A percentile compares a stretch with the other conserved stretches of the same genome.
phyloP scores from a whole-genome alignment of 2,888 invertebrate species.

The Drosophila anomelani region DNA sequence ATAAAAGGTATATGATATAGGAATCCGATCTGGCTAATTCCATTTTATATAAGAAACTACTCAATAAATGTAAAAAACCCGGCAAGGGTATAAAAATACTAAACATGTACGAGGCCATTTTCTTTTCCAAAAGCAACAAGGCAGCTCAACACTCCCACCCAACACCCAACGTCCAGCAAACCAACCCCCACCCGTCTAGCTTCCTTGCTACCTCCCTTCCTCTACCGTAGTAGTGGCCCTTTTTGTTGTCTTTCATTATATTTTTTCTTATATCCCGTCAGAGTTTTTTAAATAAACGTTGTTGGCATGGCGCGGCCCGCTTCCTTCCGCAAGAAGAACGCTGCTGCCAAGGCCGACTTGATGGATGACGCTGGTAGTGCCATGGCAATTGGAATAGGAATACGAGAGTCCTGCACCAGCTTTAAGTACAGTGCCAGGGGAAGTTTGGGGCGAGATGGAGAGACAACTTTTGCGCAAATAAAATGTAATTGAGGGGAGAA shows the following conservation, averaged over 20 bases:
- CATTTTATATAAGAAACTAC: no score
- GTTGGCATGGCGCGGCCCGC: slow-evolving; percentile 55
- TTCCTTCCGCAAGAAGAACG: slow-evolving; percentile 60
- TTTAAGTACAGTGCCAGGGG: slow-evolving; percentile 12
- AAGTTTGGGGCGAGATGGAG: slow-evolving; percentile 17
- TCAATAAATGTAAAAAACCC: no score
- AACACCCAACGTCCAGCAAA: slow-evolving; percentile 1
- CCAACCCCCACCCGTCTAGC: not conserved
- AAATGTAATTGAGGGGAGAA: slow-evolving; percentile 69
- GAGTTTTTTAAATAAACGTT: slow-evolving; percentile 51
- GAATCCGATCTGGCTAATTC: no score
- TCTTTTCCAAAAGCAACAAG: not conserved
- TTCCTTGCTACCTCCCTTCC: slow-evolving; percentile 6
- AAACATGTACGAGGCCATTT: not conserved
- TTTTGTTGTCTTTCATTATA: slow-evolving; percentile 43
- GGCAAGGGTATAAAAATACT: not conserved
- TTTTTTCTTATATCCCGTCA: slow-evolving; percentile 39
- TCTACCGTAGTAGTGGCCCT: slow-evolving; percentile 55
- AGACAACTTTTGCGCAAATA: slow-evolving; percentile 66
- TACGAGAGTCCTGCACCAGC: slow-evolving; percentile 47
- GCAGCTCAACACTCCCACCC: slow-evolving; percentile 1
- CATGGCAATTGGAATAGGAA: slow-evolving; percentile 37
- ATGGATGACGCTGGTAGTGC: slow-evolving; percentile 49
- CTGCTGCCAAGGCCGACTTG: slow-evolving; percentile 45
- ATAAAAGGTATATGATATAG: no score